Base-by-base conservation (phyloP, 2,888 invertebrate species). In the Zygaena filipendulae region DNA sequence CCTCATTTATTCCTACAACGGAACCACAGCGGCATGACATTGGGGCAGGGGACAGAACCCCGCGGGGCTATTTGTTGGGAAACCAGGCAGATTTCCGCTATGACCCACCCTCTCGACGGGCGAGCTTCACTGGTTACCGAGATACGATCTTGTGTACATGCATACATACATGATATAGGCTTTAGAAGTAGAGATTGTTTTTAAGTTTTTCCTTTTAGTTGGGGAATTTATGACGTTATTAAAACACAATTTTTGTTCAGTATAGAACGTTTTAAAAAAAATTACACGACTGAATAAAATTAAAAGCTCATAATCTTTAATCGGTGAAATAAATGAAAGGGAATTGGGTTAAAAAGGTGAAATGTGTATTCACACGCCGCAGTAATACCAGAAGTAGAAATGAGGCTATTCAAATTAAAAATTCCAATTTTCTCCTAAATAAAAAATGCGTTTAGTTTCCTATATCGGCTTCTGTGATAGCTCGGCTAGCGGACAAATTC, bases 401-500 rank as follows among this genome's bases (percentile, higher is more conserved):
- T 69, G 55, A 63, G 60, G 64, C 56, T 62, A 59, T 61, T 46
- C 43, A 59, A 72, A 71, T 71, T 59, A 54, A 64, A 67, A 74
- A 68, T 68, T 59, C 54, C 57, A 59, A 59, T 68, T 61, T n/a
- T n/a, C n/a, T n/a, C n/a, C n/a, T n/a, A 61, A 61, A 61, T 57
- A 66, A 64, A 55, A 64, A 69, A 68, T n/a, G n/a, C n/a, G 57
- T 70, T 75, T 69, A 74, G 77, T 75, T 77, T n/a, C n/a, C n/a
- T n/a, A 61, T 62, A 70, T 71, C 69, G 66, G 75, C 77, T 79
- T 74, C 77, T 69, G 77, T 68, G 59, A 58, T 58, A 58, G 63
- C 58, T 55, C 58, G n/a, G n/a, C n/a, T n/a, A n/a, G n/a, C n/a
- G n/a, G n/a, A n/a, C n/a, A n/a, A n/a, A 69, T 70, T 72, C 66